phyloP scores from a whole-genome alignment of 2,888 invertebrate species.

The Tachina fera region DNA sequence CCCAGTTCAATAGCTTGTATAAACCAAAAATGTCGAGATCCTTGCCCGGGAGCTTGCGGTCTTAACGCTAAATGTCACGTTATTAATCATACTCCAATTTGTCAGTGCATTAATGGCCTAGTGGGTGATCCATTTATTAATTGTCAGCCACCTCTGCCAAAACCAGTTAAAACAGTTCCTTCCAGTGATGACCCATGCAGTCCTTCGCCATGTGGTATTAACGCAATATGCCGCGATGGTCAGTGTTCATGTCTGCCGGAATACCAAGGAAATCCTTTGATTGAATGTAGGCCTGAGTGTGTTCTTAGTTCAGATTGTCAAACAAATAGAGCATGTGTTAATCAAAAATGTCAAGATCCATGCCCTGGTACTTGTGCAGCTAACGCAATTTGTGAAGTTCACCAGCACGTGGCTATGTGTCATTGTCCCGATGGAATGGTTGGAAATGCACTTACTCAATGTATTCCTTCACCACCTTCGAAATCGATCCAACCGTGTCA shows the following conservation, averaged over 20 bases:
- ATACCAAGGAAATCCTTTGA: conserved; percentile 86
- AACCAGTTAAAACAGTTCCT: conserved; percentile 77
- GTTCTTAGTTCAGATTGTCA: conserved; percentile 87
- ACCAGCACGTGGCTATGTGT: conserved; percentile 89
- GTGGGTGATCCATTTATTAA: conserved; percentile 88
- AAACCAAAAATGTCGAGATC: conserved; percentile 88
- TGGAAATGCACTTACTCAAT: conserved; percentile 88
- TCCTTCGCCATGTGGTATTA: conserved; percentile 89
- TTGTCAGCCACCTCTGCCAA: conserved; percentile 83
- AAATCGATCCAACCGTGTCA: conserved; percentile 84
- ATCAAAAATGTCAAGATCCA: conserved; percentile 88
- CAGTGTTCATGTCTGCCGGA: conserved; percentile 87
- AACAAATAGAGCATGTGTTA: conserved; percentile 86
- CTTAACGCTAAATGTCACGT: conserved; percentile 86
- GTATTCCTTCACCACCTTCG: conserved; percentile 83
- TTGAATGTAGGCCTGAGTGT: conserved; percentile 89
- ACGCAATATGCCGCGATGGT: conserved; percentile 87
- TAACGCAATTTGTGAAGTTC: conserved; percentile 88
- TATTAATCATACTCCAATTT: conserved; percentile 88
- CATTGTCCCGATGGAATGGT: conserved; percentile 87
- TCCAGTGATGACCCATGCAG: conserved; percentile 86
- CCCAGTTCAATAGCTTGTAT: conserved; percentile 88
- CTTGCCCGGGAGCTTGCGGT: conserved; percentile 89
- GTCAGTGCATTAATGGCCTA: conserved; percentile 86
- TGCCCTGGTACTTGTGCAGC: conserved; percentile 88